Conservation (phyloP, 2,113 vertebrate species). For the Sceloporus tristichus region DNA sequence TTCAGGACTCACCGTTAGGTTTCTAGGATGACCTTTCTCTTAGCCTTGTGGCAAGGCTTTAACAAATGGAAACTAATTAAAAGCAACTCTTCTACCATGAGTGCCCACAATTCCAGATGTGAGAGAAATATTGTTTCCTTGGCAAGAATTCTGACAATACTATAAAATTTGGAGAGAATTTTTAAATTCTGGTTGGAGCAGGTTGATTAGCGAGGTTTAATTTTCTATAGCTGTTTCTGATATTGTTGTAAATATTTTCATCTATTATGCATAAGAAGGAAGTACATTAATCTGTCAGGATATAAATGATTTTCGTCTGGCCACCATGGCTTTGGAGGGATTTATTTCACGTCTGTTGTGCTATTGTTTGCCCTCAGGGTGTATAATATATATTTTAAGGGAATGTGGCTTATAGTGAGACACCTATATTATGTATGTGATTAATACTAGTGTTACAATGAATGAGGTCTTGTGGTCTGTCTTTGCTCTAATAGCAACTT, state of each 20-base stretch:
- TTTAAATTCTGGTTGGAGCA: constrained; percentile 67
- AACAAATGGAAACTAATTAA: constrained; percentile 47
- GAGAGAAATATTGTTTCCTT: constrained; percentile 58
- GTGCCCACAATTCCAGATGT: constrained; percentile 42
- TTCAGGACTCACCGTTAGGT: neutral
- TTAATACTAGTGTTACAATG: constrained; percentile 84
- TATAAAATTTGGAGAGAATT: constrained; percentile 54
- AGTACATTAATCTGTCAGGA: constrained; percentile 81
- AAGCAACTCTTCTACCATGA: constrained; percentile 9
- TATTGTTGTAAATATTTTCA: constrained; percentile 83
- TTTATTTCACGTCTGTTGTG: constrained; percentile 80
- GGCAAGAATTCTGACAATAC: constrained; percentile 7
- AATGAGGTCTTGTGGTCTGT: constrained; percentile 82
- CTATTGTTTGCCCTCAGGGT: constrained; percentile 78
- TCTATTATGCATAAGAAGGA: constrained; percentile 82
- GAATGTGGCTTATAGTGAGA: constrained; percentile 79
- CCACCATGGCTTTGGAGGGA: constrained; percentile 80
- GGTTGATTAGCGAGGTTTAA: constrained; percentile 79
- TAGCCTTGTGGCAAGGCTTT: constrained; percentile 28
- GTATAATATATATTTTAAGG: constrained; percentile 84
- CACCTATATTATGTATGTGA: constrained; percentile 87
- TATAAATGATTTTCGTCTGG: constrained; percentile 82
- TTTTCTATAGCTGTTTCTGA: constrained; percentile 78
- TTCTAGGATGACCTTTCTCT: neutral
- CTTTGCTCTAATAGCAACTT: constrained; percentile 84